Evolutionary conservation across 2,888 invertebrate genomes (phyloP), one percentile per base, ranked within the genome.

Genomic region (Diarsia rubi): DNA sequence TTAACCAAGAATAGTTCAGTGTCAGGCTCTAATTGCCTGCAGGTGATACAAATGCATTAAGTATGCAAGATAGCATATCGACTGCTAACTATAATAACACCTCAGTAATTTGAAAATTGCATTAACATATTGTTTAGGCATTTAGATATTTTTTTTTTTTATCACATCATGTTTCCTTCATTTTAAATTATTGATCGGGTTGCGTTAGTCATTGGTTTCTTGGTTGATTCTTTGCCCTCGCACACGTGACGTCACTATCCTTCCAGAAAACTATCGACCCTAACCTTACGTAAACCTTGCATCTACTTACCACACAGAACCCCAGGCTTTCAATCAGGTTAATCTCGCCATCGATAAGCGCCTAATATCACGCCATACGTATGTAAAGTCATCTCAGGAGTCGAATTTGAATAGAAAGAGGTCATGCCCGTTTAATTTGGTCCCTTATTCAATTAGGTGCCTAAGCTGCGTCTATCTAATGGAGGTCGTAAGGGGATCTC

Each of bases 331-430:
- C 91, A 93, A 93, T 93, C 90, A 92, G 77, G 87, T 85, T 91
- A 93, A 93, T 93, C 92, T 92, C 73, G 77, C 83, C 87, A 90
- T 92, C 90, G 91, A 92, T 91, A 90, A 92, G 89, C 90, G 84
- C 88, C 91, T 89, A 89, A 91, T 90, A 88, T 86, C 87, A 87
- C 85, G 86, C 90, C 90, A 91, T 93, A 90, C 89, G 90, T 91
- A 91, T 90, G 91, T 88, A 89, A 91, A 91, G 91, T 91, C 90
- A 90, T 90, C 90, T 88, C 87, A 90, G 90, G 90, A 92, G 89
- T 91, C 88, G 90, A 94, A 95, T 95, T 95, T 96, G 95, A 96
- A 96, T 96, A 95, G 95, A 95, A 96, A 96, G 94, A 95, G 95
- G 95, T 94, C 93, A 94, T 93, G 92, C 91, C 89, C 91, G 92